phyloP scores from a whole-genome alignment of 2,888 invertebrate genomes.

The Leptarthrus brevirostris region DNA sequence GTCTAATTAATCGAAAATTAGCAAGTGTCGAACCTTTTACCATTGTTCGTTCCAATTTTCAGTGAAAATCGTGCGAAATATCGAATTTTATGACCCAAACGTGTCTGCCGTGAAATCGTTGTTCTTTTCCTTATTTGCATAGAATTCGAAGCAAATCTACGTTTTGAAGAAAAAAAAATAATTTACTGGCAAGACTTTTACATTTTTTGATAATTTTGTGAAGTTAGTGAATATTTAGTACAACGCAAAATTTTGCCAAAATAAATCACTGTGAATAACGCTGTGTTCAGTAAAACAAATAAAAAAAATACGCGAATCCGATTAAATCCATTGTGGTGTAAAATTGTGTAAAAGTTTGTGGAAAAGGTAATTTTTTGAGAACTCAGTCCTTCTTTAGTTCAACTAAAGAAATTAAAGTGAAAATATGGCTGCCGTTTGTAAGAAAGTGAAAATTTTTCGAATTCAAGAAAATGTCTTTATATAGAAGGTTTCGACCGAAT shows the following conservation, averaged over 20 bases:
- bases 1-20: conserved; percentile 4
- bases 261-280: too few species aligned
- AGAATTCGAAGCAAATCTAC: neutral
- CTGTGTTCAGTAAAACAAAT: conserved; percentile 4
- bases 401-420: neutral
- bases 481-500: too few species aligned
- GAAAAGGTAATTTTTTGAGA: conserved; percentile 5
- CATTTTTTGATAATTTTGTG: too few species aligned
- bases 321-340: too few species aligned
- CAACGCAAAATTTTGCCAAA: neutral
- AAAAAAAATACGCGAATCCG: neutral
- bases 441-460: neutral
- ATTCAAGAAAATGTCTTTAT: too few species aligned
- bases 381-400: neutral
- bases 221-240: neutral
- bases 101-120: neutral
- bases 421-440: conserved; percentile 36
- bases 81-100: neutral
- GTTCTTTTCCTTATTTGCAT: too few species aligned
- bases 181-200: neutral
- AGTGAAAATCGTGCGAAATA: neutral
- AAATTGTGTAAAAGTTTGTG: neutral
- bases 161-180: neutral
- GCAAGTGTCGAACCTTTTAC: neutral
- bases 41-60: neutral